Percentiles rank a stretch among this genome's conserved stretches.
Evolutionary conservation across 2,113 vertebrate genomes (phyloP).

Genomic region (Ivindomyrus marchei): DNA sequence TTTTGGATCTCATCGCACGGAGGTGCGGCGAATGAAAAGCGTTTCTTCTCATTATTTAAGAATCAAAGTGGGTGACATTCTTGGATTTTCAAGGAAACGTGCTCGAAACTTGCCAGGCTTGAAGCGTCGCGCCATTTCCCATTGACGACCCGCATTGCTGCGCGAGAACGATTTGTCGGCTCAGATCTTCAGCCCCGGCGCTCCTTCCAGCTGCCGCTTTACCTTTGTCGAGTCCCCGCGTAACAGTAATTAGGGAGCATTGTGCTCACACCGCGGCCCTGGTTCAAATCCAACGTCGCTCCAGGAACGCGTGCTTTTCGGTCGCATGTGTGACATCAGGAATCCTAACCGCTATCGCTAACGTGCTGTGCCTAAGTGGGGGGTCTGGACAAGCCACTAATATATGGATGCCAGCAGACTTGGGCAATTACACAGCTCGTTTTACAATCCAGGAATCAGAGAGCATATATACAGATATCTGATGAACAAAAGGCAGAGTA

Average conservation of each 20-base stretch:
- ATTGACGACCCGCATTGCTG: constrained; percentile 50
- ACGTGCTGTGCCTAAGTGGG: neutral
- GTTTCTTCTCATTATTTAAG: constrained; percentile 47
- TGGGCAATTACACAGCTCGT: neutral
- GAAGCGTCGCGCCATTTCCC: constrained; percentile 42
- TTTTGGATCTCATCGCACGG: constrained; percentile 50
- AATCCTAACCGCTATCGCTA: neutral
- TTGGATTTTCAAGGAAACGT: constrained; percentile 41
- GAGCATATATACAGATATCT: neutral
- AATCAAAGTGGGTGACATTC: constrained; percentile 57
- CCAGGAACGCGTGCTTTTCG: neutral
- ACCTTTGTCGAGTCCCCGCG: constrained; percentile 48
- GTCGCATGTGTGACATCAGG: neutral
- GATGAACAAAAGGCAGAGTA: neutral
- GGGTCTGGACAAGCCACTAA: neutral
- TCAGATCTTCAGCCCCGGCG: constrained; percentile 50
- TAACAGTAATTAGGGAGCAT: constrained; percentile 57
- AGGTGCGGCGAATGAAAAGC: constrained; percentile 35
- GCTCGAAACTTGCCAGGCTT: constrained; percentile 41
- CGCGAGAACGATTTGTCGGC: constrained; percentile 57
- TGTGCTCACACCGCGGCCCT: constrained; percentile 28
- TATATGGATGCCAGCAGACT: constrained; percentile 1
- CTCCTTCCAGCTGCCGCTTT: constrained; percentile 50
- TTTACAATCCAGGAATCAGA: neutral
- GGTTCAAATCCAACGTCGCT: neutral